phyloP scores from a whole-genome alignment of 92 coral and sea anemone species.

The Umimayanthus chanpuru region DNA sequence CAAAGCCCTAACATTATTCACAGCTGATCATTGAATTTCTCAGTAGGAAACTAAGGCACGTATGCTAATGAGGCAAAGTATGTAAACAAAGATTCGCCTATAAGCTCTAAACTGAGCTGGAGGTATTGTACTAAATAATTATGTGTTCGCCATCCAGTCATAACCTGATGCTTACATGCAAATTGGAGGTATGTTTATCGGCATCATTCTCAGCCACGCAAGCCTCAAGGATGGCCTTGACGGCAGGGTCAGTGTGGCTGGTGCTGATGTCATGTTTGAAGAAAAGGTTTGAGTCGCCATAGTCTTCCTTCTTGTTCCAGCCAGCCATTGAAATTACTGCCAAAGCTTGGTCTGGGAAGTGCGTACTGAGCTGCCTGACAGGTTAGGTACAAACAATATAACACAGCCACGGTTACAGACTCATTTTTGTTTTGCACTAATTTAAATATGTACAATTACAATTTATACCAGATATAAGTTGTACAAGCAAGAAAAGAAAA shows the following conservation, averaged over 20 bases:
- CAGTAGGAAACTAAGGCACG: too few species aligned
- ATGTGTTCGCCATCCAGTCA: too few species aligned
- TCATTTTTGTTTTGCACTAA: too few species aligned
- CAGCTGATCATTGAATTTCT: too few species aligned
- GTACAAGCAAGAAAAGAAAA: too few species aligned
- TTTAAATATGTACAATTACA: too few species aligned
- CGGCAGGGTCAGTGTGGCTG: constrained; percentile 83
- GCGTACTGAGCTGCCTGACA: constrained; percentile 87
- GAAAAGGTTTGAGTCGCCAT: constrained; percentile 94
- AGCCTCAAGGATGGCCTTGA: constrained; percentile 84
- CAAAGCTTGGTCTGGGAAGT: constrained; percentile 89
- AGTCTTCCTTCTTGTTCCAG: constrained; percentile 96
- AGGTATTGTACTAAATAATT: too few species aligned
- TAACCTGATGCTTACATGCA: constrained; percentile 69
- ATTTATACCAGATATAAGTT: too few species aligned
- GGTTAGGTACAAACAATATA: neutral
- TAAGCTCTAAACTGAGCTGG: too few species aligned
- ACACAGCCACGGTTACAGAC: neutral
- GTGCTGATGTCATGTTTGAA: constrained; percentile 93
- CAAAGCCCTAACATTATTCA: too few species aligned
- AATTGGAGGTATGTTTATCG: constrained; percentile 89
- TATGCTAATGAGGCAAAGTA: too few species aligned
- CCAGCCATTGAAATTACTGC: constrained; percentile 98
- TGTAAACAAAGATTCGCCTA: too few species aligned
- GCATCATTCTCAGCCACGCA: constrained; percentile 94